Base-by-base conservation (phyloP, 2,888 invertebrate genomes). In the Eupithecia subfuscata region DNA sequence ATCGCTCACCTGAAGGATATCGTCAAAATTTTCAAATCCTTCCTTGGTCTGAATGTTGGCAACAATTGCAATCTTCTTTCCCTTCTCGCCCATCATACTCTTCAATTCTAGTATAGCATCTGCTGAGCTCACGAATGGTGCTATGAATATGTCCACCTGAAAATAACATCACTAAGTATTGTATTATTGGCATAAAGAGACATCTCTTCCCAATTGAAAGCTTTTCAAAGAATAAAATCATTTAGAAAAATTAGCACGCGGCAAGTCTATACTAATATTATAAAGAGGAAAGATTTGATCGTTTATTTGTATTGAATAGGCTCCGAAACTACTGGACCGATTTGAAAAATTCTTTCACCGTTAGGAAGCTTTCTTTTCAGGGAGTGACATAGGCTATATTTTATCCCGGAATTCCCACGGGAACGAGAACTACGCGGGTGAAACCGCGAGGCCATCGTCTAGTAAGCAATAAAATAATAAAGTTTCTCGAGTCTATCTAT, bases 121-220 rank as follows among this genome's bases (percentile, higher is more conserved):
- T 56, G 85, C 78, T 25, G 82, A 82, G 79, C 88, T 85, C 7
- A 88, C 90, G 83, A 92, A 93, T 16, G 93, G 85, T 43, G 92
- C 90, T 73, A 94, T 82, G 34, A 94, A 48, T 56, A 94, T 89
- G 80, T 95, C 95, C 56, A 94, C 78, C 95, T 95, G 83, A 79
- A 88, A 88, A 45, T 14, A n/a, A 56, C 12, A 48, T 30, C n/a
- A 56, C 3, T 11, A 56, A 22, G 12, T 11, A 22, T 22, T 22
- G 0, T 9, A 2, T 56, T n/a, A 11, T 34, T 34, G 40, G 7
- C 14, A n/a, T 45, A n/a, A 8, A n/a, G n/a, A 52, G 52, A 52
- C 8, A 22, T 52, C 9, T 22, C n/a, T n/a, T 52, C 52, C n/a
- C 1, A 52, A 52, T n/a, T 52, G 16, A 52, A n/a, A n/a, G n/a